Base-by-base conservation (phyloP, 1,140 invertebrate genomes). In the Carposina sasakii region DNA sequence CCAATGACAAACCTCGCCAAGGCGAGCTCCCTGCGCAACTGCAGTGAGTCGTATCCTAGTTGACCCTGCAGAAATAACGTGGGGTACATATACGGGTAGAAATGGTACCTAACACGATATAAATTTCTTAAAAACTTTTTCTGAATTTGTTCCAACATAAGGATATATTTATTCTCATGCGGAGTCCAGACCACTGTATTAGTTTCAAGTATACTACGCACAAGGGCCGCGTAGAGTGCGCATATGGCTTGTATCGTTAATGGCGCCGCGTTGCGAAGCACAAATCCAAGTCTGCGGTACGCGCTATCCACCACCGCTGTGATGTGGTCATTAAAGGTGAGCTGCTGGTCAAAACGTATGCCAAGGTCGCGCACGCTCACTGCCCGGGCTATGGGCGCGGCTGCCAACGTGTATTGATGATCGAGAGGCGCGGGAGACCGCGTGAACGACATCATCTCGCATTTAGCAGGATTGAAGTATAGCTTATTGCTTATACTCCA, bases 401-500 rank as follows among this genome's bases (percentile, higher is more conserved):
- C 12, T 3, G 12, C 43, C 13, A 45, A 4, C 0, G 5, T 13
- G 43, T 34, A 45, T 0, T 21, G 2, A 4, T 4, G 23, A 2
- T 33, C 8, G 4, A 8, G 3, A 10, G 19, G 17, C 6, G 3
- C 6, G 2, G 2, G 30, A 2, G 19, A 13, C 2, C 44, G 44
- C 10, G 41, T 44, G 19, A 44, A 30, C 2, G 13, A 30, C 2
- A 44, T 44, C 41, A 30, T 20, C 26, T 44, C 26, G 28, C 41
- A 44, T 20, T 44, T 44, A 30, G n/a, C 13, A 3, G 41, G 24
- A 30, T 44, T 30, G 26, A 44, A 44, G 28, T 16, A 17, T 3
- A 44, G 41, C 16, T 17, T n/a, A 30, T 44, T 44, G 2, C 3
- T 17, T 13, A 17, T 16, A 44, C 41, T 44, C 41, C 41, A 44